Base-by-base conservation (phyloP, 1,140 invertebrate species). In the Hylyphantes graminicola region DNA sequence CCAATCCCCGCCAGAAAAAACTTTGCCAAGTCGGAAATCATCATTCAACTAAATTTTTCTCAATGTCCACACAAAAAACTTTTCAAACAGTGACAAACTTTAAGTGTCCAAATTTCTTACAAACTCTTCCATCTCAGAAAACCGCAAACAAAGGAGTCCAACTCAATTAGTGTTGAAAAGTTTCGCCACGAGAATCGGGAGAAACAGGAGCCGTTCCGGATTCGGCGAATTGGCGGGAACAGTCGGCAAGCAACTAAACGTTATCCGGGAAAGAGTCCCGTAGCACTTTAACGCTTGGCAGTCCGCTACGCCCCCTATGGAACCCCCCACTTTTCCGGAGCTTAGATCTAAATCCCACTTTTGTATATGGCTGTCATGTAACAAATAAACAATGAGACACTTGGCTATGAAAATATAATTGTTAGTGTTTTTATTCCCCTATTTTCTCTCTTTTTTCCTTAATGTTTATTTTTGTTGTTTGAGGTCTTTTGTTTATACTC, bases 171-270 rank as follows among this genome's bases (percentile, higher is more conserved):
- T 11, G 17, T 35, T 35, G 5, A 35, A 35, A 76, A 15, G 17
- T 51, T 70, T 15, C 63, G 64, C 64, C 50, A 13, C 53, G 63
- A 67, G 55, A 54, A 35, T 48, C 59, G 21, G 65, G 54, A 80
- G 61, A 80, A 80, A 61, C 51, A 48, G 65, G 63, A 70, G 77
- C 35, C 54, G 19, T 48, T 70, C 15, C 50, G 51, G 17, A 63
- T 54, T 78, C 63, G 67, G 19, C 67, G 77, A 64, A 70, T 59
- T 70, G 21, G 35, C 19, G 64, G 67, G 54, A 68, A 67, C 77
- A 70, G 65, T 70, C 67, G 19, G 57, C 63, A 68, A 80, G 65
- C 64, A 70, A 80, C 77, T 70, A 80, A 80, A 80, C 77, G 70
- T 70, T 80, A 70, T 80, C 77, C 77, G 77, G 77, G 70, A 80